Conservation (phyloP, 2,113 vertebrate genomes). For the Tupaia chinensis region DNA sequence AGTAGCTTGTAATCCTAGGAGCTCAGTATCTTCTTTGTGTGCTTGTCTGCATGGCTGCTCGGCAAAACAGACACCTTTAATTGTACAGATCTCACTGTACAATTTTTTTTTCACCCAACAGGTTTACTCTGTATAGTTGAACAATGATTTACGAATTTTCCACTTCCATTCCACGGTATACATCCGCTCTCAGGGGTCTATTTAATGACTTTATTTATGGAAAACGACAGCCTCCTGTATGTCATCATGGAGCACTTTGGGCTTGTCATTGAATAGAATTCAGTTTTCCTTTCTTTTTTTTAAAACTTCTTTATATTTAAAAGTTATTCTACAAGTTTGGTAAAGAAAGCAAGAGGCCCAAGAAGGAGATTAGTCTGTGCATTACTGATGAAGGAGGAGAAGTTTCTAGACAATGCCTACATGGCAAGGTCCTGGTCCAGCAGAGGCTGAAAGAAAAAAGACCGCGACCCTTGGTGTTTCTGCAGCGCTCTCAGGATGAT, state of each 20-base stretch:
- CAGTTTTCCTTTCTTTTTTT: background rate
- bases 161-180: constrained; percentile 78
- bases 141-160: constrained; percentile 73
- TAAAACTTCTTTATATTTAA: constrained; percentile 64
- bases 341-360: background rate
- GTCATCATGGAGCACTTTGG: constrained; percentile 77
- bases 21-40: constrained; percentile 69
- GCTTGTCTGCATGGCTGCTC: constrained; percentile 67
- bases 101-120: background rate
- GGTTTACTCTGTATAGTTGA: constrained; percentile 79
- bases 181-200: constrained; percentile 84
- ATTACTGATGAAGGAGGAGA: background rate
- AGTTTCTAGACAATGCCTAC: background rate
- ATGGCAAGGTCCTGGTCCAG: fast-evolving
- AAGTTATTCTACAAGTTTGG: constrained; percentile 55
- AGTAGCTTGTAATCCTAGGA: background rate
- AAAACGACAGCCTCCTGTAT: constrained; percentile 78
- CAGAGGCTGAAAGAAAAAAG: fast-evolving
- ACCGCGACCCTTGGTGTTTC: fast-evolving
- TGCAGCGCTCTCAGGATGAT: fast-evolving
- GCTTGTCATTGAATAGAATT: constrained; percentile 82
- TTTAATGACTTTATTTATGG: constrained; percentile 83
- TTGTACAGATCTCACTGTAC: constrained; percentile 65
- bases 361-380: background rate
- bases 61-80: constrained; percentile 84